Evolutionary conservation across 1,140 invertebrate genomes (phyloP).

Genomic region (Aethina tumida): DNA sequence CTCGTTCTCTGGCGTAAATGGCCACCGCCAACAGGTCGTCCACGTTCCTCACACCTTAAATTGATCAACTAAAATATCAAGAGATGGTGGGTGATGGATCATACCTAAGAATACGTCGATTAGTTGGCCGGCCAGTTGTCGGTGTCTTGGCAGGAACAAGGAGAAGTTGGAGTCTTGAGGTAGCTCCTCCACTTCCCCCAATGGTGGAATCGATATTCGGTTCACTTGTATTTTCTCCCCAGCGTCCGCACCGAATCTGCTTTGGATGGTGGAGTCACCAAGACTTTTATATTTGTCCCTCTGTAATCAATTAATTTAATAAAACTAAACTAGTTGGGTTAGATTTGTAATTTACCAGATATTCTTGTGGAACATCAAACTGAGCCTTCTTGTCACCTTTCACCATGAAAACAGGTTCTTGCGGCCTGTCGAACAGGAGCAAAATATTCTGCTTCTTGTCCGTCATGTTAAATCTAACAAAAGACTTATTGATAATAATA

Average conservation of each 20-base stretch:
- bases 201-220: constrained; percentile 57
- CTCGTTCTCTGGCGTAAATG: constrained; percentile 59
- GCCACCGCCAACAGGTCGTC: constrained; percentile 61
- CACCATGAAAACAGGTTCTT: constrained; percentile 57
- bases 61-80: neutral
- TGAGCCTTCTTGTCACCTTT: constrained; percentile 46
- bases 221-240: constrained; percentile 45
- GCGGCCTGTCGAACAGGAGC: constrained; percentile 62
- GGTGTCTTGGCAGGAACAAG: constrained; percentile 62
- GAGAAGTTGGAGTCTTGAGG: constrained; percentile 61
- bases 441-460: constrained; percentile 40
- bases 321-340: too few species aligned
- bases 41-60: constrained; percentile 49
- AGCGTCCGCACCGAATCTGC: constrained; percentile 47
- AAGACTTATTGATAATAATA: too few species aligned
- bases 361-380: constrained; percentile 49
- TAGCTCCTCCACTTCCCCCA: constrained; percentile 53
- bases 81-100: constrained; percentile 10
- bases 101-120: constrained; percentile 63
- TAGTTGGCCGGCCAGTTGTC: constrained; percentile 52
- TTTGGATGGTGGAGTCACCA: too few species aligned
- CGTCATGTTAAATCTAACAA: constrained; percentile 11
- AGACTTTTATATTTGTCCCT: too few species aligned
- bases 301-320: too few species aligned
- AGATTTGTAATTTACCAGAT: constrained; percentile 29